Evolutionary conservation across 1,140 invertebrate genomes (phyloP).

Genomic region (Zaprionus gabonicus): DNA sequence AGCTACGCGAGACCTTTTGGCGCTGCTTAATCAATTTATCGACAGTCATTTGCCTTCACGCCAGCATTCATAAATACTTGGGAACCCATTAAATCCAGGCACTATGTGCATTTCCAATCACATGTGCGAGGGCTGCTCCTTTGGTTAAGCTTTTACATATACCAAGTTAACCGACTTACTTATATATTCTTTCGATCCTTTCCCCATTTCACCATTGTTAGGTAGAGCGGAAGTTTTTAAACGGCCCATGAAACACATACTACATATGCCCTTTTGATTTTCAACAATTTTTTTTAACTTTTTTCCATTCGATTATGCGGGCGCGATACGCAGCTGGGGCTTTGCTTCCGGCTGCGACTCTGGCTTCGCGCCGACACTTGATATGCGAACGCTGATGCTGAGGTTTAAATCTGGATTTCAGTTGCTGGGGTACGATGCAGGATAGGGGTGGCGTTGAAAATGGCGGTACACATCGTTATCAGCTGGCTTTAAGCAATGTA

Average conservation of each 20-base stretch:
- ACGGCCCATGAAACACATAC: not conserved
- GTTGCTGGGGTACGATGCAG: not conserved
- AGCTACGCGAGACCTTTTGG: not conserved
- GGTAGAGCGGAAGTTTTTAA: not conserved
- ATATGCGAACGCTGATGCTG: slow-evolving; percentile 4
- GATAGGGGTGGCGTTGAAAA: not conserved
- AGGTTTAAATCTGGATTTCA: slow-evolving; percentile 1
- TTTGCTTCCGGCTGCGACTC: not conserved
- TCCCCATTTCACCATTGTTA: not conserved
- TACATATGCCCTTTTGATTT: not conserved
- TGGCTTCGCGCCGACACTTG: not conserved
- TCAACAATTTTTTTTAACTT: not conserved
- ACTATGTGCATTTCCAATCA: not conserved
- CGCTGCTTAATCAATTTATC: not conserved
- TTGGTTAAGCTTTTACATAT: not conserved
- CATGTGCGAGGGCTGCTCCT: not conserved
- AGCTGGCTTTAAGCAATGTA: slow-evolving; percentile 9
- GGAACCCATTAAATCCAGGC: not conserved
- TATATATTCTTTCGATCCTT: not conserved
- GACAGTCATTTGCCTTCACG: not conserved
- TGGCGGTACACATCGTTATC: slow-evolving; percentile 26
- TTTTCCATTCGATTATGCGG: slow-evolving; percentile 15
- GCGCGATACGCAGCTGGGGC: slow-evolving; percentile 23
- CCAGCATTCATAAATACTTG: not conserved
- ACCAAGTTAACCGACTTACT: not conserved